Evolutionary conservation across 2,888 invertebrate species (phyloP).

Genomic region (Lithophane leautieri): DNA sequence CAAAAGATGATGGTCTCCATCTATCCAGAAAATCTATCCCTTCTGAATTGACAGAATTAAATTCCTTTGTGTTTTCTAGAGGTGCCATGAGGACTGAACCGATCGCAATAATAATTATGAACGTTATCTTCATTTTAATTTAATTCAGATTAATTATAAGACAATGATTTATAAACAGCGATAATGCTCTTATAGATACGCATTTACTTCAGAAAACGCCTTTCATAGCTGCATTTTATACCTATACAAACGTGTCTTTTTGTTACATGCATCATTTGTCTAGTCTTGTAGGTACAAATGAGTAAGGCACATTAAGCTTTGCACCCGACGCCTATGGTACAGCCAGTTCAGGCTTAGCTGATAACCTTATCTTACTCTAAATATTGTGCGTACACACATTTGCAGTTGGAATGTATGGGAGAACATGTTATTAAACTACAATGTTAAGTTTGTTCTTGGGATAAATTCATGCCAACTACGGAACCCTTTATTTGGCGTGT

Average conservation of each 20-base stretch:
- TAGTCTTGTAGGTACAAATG: not conserved
- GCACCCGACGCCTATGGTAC: too few species aligned
- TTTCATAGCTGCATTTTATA: slow-evolving; percentile 15
- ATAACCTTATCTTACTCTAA: not conserved
- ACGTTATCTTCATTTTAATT: slow-evolving; percentile 53
- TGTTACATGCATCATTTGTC: not conserved
- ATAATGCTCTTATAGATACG: slow-evolving; percentile 25
- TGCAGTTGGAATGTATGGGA: too few species aligned
- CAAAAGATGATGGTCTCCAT: not conserved
- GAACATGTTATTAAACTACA: too few species aligned
- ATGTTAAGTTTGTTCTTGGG: too few species aligned
- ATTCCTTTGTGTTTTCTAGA: not conserved
- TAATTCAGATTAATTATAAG: not conserved
- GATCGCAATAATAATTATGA: slow-evolving; percentile 26
- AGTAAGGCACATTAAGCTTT: not conserved
- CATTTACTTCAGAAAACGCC: not conserved
- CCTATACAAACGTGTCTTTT: slow-evolving; percentile 27
- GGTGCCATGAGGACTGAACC: slow-evolving; percentile 34
- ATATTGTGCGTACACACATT: too few species aligned
- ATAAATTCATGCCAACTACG: too few species aligned
- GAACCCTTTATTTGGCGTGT: too few species aligned
- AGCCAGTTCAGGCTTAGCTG: not conserved
- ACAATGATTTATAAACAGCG: slow-evolving; percentile 13
- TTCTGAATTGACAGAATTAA: not conserved
- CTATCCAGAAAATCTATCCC: not conserved